phyloP scores from a whole-genome alignment of 1,140 invertebrate species.

The Nephotettix cincticeps region DNA sequence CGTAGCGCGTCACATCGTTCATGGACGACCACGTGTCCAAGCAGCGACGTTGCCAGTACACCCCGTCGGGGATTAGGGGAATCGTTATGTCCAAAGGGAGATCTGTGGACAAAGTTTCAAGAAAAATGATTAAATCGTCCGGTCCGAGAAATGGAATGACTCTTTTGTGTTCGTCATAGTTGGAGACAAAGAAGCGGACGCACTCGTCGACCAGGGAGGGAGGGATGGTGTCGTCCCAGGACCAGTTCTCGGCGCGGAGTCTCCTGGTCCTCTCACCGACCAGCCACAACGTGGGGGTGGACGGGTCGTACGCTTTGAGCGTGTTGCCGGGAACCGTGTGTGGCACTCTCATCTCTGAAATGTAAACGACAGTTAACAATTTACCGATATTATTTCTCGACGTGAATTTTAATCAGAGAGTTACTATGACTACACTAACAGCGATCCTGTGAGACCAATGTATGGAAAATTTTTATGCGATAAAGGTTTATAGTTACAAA shows the following conservation, averaged over 20 bases:
- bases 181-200: constrained; percentile 40
- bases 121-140: constrained; percentile 42
- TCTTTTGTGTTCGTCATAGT: constrained; percentile 16
- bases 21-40: constrained; percentile 43
- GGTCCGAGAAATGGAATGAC: background rate
- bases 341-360: constrained; percentile 27
- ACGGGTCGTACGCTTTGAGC: constrained; percentile 17
- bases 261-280: background rate
- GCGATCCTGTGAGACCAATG: too few relatives aligned
- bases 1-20: constrained; percentile 39
- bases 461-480: too few relatives aligned
- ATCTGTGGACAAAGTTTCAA: constrained; percentile 47
- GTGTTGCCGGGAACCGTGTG: constrained; percentile 24
- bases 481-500: too few relatives aligned
- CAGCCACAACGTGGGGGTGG: background rate
- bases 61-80: constrained; percentile 42
- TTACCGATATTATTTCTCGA: too few relatives aligned
- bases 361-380: too few relatives aligned
- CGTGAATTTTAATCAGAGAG: too few relatives aligned
- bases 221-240: constrained; percentile 20
- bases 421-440: too few relatives aligned
- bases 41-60: constrained; percentile 48
- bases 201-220: constrained; percentile 34
- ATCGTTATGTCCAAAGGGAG: constrained; percentile 46
- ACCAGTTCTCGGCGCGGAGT: constrained; percentile 16